A percentile compares a stretch with the other conserved stretches of the same genome.
Evolutionary conservation across 1,140 invertebrate species (phyloP).

Genomic region (Trichoplusia ni): DNA sequence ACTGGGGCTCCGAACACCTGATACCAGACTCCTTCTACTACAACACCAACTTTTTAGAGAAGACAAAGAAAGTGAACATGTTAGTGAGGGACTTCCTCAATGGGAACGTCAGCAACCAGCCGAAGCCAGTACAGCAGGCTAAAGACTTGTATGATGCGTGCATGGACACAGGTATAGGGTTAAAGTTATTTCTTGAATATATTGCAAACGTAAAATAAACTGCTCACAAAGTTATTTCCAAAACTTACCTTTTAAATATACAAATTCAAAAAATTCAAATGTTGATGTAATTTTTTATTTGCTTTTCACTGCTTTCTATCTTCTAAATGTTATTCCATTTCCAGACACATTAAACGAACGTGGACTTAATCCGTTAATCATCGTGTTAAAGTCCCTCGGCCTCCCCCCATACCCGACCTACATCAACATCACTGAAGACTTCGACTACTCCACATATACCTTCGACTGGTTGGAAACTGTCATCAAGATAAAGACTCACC

Average conservation of each 20-base stretch:
- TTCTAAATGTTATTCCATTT: constrained; percentile 41
- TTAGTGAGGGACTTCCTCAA: constrained; percentile 82
- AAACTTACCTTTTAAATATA: too few relatives aligned
- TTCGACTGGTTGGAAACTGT: constrained; percentile 85
- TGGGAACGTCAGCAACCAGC: constrained; percentile 76
- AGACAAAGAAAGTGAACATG: constrained; percentile 80
- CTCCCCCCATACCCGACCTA: constrained; percentile 83
- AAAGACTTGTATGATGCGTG: constrained; percentile 85
- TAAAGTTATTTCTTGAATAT: too few relatives aligned
- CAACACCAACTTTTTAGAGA: constrained; percentile 88
- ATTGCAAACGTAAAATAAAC: too few relatives aligned
- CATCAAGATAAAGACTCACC: constrained; percentile 83
- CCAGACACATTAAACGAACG: constrained; percentile 83
- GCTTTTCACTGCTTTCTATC: too few relatives aligned
- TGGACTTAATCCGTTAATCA: constrained; percentile 83
- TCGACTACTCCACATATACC: constrained; percentile 59
- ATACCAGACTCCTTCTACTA: constrained; percentile 82
- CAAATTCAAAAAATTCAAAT: background rate
- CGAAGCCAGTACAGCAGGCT: constrained; percentile 83
- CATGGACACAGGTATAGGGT: constrained; percentile 82
- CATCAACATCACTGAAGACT: constrained; percentile 79
- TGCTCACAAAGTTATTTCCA: too few relatives aligned
- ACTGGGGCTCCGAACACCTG: constrained; percentile 86
- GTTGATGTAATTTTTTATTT: background rate
- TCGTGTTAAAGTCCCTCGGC: constrained; percentile 81